These are phyloP conservation scores for Crossoptilon crossoptilon DNA, from an alignment of 2,797 vertebrate species.

Conservation along the genomic window DNA sequence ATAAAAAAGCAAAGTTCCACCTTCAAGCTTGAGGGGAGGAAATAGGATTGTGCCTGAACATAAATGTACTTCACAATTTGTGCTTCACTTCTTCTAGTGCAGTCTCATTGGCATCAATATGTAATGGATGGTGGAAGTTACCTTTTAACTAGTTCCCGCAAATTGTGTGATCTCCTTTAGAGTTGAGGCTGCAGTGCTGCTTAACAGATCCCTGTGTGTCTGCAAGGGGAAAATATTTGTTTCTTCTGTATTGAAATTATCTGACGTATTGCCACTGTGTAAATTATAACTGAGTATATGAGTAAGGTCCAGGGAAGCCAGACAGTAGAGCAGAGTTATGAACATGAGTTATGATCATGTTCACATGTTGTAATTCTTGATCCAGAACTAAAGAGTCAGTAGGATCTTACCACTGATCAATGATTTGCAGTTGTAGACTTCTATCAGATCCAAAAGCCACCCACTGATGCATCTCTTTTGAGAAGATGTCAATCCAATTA, in stretches of 20 bases:
- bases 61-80: not conserved
- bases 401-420: constrained; percentile 17
- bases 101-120: not conserved
- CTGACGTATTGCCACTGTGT: not conserved
- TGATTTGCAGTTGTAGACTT: not conserved
- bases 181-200: not conserved
- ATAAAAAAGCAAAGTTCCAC: constrained; percentile 58
- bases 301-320: not conserved
- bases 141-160: not conserved
- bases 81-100: constrained; percentile 10
- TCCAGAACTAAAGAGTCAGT: constrained; percentile 5
- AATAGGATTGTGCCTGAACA: constrained; percentile 41
- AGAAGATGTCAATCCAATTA: constrained; percentile 53
- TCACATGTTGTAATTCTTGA: not conserved
- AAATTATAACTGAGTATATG: not conserved
- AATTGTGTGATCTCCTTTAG: not conserved
- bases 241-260: not conserved
- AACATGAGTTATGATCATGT: not conserved
- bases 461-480: not conserved
- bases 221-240: not conserved
- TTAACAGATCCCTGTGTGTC: not conserved
- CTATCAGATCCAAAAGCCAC: constrained; percentile 3
- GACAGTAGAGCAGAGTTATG: not conserved
- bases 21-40: constrained; percentile 38
- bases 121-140: not conserved